Evolutionary conservation across 2,797 vertebrate species (phyloP).

Genomic region (Bucorvus abyssinicus): DNA sequence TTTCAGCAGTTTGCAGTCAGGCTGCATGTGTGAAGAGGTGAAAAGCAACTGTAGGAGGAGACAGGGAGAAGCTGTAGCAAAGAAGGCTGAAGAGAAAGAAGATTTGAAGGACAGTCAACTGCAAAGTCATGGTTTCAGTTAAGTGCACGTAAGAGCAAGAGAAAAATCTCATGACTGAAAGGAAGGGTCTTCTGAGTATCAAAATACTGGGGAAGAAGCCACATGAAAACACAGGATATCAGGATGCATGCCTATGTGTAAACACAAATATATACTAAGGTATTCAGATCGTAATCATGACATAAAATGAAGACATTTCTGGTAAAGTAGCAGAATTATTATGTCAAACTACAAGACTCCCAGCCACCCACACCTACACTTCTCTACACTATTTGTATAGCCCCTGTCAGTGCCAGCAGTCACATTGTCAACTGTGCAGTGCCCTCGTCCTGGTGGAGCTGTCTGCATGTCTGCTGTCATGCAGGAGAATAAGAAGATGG

Average conservation of each 20-base stretch:
- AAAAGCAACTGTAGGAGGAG: background rate
- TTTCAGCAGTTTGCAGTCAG: background rate
- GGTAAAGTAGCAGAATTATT: background rate
- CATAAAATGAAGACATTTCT: background rate
- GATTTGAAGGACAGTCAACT: background rate
- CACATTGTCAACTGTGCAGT: background rate
- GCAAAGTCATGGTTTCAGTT: background rate
- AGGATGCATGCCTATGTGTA: background rate
- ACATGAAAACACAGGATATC: background rate
- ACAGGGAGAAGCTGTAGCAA: background rate
- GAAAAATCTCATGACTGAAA: background rate
- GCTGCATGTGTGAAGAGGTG: rapidly evolving
- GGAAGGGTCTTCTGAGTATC: background rate
- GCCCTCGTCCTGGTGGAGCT: background rate
- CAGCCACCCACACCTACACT: background rate
- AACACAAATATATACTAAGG: background rate
- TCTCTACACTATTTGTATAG: background rate
- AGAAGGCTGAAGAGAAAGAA: background rate
- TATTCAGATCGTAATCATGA: background rate
- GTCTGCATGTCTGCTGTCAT: background rate
- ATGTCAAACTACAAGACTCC: background rate
- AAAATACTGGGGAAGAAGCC: background rate
- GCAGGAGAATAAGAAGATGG: background rate
- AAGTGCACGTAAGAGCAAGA: background rate
- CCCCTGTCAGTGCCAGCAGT: background rate